Base-by-base conservation (phyloP, 2,888 invertebrate genomes). In the Gari tellinella region DNA sequence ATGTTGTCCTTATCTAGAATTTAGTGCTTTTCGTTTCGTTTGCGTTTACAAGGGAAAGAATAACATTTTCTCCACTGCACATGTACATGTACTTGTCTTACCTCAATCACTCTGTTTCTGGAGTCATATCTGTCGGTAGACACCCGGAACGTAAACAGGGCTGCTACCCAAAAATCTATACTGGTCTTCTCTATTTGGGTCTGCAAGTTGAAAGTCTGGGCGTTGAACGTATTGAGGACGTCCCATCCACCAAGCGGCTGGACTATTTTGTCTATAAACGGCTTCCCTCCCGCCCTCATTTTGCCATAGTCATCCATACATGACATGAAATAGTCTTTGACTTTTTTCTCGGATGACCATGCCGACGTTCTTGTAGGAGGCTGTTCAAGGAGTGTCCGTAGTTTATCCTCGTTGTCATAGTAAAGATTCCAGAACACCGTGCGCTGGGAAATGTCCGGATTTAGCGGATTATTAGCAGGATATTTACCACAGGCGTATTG, bases 311-410 rank as follows among this genome's bases (percentile, higher is more conserved):
- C 85, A 74, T 90, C 87, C 90, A 94, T 91, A 81, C 94, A 94
- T 0, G 94, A 93, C 66, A 93, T 93, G 88, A 94, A 94, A 80
- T 94, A 93, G 77, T 93, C 91, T 83, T 94, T 94, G 80, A 94
- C 84, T 87, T 94, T 94, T 92, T 93, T 93, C 77, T 93, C 93
- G 5, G 94, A 90, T 4, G 91, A 82, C 80, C 85, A 85, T 5
- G 80, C 60, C n/a, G 83, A 64, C 10, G 64, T 74, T n/a, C 82
- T 63, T 4, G 61, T 65, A 1, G 81, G 31, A 1, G 85, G 76
- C 0, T 75, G 58, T 45, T 83, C 80, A 23, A 88, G 45, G 15
- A 88, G 55, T 3, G 77, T 73, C 31, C 78, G 66, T 7, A 88
- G 66, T 52, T 80, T 85, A 31, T 84, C 85, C 57, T 86, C 76